These are phyloP conservation scores for Panthera uncia DNA, from an alignment of 2,113 vertebrate genomes.

Conservation along the genomic window DNA sequence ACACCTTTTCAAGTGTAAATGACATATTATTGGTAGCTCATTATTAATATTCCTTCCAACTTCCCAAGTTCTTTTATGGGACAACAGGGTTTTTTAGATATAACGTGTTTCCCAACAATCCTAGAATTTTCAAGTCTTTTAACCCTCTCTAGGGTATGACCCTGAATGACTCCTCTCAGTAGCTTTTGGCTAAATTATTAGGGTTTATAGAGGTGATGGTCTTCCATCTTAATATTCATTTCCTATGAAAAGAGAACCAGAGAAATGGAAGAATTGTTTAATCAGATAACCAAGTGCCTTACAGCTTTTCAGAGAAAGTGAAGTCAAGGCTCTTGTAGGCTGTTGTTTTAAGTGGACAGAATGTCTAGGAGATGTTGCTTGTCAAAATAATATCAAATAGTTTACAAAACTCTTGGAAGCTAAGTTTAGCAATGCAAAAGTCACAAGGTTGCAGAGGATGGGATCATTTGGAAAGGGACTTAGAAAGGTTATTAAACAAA, in stretches of 20 bases:
- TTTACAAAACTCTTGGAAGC: not conserved
- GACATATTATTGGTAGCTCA: not conserved
- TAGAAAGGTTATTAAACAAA: not conserved
- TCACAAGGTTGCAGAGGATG: not conserved
- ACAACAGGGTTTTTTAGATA: not conserved
- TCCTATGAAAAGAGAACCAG: not conserved
- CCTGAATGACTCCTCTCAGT: not conserved
- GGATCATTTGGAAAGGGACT: not conserved
- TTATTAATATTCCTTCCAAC: not conserved
- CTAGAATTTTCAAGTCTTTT: not conserved
- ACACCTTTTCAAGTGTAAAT: not conserved
- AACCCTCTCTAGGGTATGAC: not conserved
- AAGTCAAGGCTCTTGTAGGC: not conserved
- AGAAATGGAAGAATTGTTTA: not conserved
- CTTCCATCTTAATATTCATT: not conserved
- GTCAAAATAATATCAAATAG: not conserved
- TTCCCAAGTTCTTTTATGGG: not conserved
- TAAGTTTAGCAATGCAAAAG: not conserved
- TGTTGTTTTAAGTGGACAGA: not conserved
- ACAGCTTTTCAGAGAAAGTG: not conserved
- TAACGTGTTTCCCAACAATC: not conserved
- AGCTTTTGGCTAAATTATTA: not conserved
- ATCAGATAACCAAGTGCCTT: not conserved
- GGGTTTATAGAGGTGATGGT: not conserved
- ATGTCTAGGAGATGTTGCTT: not conserved